Conservation (phyloP, 2,888 invertebrate species). For the Xanthia togata region DNA sequence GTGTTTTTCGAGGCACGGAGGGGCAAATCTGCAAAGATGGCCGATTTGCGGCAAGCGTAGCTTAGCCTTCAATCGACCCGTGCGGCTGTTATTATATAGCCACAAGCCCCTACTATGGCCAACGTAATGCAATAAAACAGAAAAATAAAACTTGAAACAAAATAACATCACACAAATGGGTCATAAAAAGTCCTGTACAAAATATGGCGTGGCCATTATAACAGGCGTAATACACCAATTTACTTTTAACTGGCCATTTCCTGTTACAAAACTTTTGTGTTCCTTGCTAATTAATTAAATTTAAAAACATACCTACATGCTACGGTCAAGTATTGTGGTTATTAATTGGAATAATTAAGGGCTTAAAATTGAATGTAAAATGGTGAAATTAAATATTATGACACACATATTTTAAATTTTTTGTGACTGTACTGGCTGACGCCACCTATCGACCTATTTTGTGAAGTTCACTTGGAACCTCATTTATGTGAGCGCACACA, state of each 20-base stretch:
- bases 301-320: constrained; percentile 15
- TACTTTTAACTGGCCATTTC: constrained; percentile 50
- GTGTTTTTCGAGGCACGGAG: too few relatives aligned
- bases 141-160: constrained; percentile 12
- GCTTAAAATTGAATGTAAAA: background rate
- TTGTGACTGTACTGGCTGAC: background rate
- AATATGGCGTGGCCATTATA: constrained; percentile 31
- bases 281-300: constrained; percentile 29
- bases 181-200: constrained; percentile 15
- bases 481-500: background rate
- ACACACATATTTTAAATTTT: background rate
- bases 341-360: constrained; percentile 18
- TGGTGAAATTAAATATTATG: background rate
- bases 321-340: background rate
- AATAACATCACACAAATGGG: constrained; percentile 6
- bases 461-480: background rate
- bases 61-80: too few relatives aligned
- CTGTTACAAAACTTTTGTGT: constrained; percentile 30
- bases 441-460: background rate
- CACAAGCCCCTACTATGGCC: background rate
- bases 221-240: constrained; percentile 33
- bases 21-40: too few relatives aligned
- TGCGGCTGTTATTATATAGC: too few relatives aligned
- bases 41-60: too few relatives aligned
- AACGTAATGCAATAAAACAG: background rate